Conservation (phyloP, 2,797 vertebrate species). For the Eulemur coronatus region DNA sequence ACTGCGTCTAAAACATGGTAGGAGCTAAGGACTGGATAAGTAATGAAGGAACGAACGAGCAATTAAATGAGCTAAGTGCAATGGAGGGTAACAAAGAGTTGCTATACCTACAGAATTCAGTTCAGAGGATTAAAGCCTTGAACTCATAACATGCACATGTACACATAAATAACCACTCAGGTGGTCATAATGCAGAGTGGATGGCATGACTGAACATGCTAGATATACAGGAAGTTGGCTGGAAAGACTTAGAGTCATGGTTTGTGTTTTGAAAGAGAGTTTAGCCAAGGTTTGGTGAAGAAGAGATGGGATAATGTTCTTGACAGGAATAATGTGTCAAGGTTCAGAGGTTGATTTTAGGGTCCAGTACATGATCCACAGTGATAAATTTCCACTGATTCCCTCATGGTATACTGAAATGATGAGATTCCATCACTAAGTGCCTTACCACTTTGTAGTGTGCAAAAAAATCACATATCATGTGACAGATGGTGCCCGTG, state of each 20-base stretch:
- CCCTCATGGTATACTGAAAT: background rate
- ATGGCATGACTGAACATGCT: background rate
- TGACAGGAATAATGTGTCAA: too few relatives aligned
- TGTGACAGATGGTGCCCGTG: background rate
- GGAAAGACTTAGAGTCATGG: background rate
- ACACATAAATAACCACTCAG: background rate
- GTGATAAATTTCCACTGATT: background rate
- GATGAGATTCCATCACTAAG: rapidly evolving
- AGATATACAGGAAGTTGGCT: background rate
- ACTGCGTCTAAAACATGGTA: background rate
- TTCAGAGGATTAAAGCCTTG: background rate
- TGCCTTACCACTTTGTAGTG: rapidly evolving
- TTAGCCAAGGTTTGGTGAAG: background rate
- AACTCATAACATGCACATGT: rapidly evolving
- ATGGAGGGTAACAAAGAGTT: background rate
- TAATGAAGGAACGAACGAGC: background rate
- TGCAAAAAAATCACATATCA: background rate
- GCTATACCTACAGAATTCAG: background rate
- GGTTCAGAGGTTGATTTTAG: background rate
- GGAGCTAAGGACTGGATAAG: rapidly evolving
- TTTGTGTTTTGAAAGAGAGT: background rate
- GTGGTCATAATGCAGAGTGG: rapidly evolving
- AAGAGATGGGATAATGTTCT: background rate
- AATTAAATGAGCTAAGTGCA: background rate
- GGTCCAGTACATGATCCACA: background rate